A percentile compares a stretch with the other conserved stretches of the same genome.
Conservation (phyloP, 1,140 invertebrate species). For the Meloidogyne hapla region DNA sequence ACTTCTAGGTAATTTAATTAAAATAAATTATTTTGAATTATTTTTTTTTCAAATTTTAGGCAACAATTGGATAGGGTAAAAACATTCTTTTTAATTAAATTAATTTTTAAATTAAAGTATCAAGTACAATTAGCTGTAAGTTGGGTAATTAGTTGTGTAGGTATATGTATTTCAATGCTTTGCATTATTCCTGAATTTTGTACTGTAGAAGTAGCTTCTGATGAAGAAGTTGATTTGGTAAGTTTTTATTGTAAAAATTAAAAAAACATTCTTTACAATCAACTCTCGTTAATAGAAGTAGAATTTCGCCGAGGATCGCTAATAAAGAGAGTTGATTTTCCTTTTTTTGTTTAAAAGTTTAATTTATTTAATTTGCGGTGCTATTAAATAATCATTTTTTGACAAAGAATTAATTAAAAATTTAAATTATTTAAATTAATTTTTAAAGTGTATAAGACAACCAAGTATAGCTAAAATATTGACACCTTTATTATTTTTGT, state of each 20-base stretch:
- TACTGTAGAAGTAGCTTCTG: slow-evolving; percentile 37
- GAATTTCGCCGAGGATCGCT: too few relatives aligned
- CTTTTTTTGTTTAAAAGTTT: too few relatives aligned
- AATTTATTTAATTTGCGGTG: too few relatives aligned
- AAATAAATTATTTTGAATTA: not conserved
- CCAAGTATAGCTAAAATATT: slow-evolving; percentile 37
- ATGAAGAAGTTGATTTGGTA: slow-evolving; percentile 37
- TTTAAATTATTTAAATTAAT: not conserved
- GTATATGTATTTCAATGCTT: slow-evolving; percentile 33
- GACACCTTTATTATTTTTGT: slow-evolving; percentile 35
- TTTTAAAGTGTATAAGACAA: slow-evolving; percentile 33
- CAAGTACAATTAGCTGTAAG: slow-evolving; percentile 21
- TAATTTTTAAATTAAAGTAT: slow-evolving; percentile 20
- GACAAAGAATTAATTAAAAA: too few relatives aligned
- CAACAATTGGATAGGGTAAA: slow-evolving; percentile 26
- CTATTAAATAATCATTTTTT: too few relatives aligned
- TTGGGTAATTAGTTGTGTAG: slow-evolving; percentile 18
- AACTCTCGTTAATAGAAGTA: too few relatives aligned
- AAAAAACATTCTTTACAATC: too few relatives aligned
- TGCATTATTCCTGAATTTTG: slow-evolving; percentile 44
- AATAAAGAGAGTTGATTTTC: too few relatives aligned
- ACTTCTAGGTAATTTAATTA: slow-evolving; percentile 1
- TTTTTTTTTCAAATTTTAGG: not conserved
- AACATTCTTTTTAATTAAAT: not conserved
- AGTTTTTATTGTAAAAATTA: not conserved